Conservation (phyloP, 2,888 invertebrate genomes). For the Nowickia ferox region DNA sequence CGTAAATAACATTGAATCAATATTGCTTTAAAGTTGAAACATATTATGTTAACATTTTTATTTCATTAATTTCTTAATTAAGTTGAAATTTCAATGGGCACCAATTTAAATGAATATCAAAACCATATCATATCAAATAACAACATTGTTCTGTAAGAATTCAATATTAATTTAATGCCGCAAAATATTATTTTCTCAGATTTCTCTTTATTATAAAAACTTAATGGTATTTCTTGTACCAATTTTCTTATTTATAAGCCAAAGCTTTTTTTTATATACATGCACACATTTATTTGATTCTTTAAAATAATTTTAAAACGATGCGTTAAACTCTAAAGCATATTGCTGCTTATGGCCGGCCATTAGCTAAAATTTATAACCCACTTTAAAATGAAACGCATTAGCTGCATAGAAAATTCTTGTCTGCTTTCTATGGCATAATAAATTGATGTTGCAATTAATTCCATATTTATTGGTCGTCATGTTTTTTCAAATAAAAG, state of each 20-base stretch:
- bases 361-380: conserved; percentile 47
- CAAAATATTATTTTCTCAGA: conserved; percentile 6
- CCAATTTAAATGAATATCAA: no score
- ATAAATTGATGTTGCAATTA: conserved; percentile 51
- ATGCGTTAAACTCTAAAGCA: neutral
- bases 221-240: conserved; percentile 3
- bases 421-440: conserved; percentile 30
- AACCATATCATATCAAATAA: no score
- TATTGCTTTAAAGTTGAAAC: no score
- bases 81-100: no score
- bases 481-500: neutral
- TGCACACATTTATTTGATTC: neutral
- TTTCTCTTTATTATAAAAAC: conserved; percentile 12
- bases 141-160: no score
- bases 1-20: no score
- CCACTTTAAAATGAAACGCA: conserved; percentile 3
- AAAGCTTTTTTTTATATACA: neutral
- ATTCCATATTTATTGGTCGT: conserved; percentile 65
- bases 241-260: conserved; percentile 9
- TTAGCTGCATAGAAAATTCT: neutral
- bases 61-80: no score
- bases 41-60: no score
- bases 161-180: no score
- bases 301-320: conserved; percentile 5
- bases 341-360: neutral